phyloP scores from a whole-genome alignment of 92 coral and sea anemone genomes.

The Epizoanthus scotinus region DNA sequence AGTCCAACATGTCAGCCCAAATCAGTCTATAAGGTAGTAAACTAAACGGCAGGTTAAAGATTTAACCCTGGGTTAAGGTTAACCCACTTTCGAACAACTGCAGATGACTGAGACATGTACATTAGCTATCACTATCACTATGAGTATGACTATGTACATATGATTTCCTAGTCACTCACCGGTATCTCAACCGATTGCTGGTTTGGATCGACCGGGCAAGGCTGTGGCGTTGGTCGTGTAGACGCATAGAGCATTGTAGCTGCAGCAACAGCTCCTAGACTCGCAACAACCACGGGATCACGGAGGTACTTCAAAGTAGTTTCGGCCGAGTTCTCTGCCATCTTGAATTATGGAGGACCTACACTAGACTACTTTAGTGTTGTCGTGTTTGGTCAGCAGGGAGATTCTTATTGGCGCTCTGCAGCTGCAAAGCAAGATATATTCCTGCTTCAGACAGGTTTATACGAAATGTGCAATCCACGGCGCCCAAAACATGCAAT shows the following conservation, averaged over 20 bases:
- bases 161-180: slow-evolving; percentile 46
- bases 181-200: slow-evolving; percentile 86
- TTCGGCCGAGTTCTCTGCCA: slow-evolving; percentile 79
- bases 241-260: slow-evolving; percentile 66
- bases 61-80: no score
- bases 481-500: no score
- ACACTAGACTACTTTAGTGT: not conserved
- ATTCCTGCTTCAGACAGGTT: no score
- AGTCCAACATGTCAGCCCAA: no score
- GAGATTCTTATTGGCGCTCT: no score
- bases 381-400: not conserved
- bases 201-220: slow-evolving; percentile 81
- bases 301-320: slow-evolving; percentile 68
- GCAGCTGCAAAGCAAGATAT: no score
- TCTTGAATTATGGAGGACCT: not conserved
- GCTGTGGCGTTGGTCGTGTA: slow-evolving; percentile 68
- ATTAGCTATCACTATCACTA: no score
- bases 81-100: no score
- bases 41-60: no score
- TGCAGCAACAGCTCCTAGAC: slow-evolving; percentile 79
- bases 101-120: no score
- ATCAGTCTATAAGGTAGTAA: no score
- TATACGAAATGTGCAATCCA: not conserved
- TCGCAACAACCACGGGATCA: slow-evolving; percentile 80
- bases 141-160: no score